Base-by-base conservation (phyloP, 2,113 vertebrate species). In the Lepidothrix coronata region DNA sequence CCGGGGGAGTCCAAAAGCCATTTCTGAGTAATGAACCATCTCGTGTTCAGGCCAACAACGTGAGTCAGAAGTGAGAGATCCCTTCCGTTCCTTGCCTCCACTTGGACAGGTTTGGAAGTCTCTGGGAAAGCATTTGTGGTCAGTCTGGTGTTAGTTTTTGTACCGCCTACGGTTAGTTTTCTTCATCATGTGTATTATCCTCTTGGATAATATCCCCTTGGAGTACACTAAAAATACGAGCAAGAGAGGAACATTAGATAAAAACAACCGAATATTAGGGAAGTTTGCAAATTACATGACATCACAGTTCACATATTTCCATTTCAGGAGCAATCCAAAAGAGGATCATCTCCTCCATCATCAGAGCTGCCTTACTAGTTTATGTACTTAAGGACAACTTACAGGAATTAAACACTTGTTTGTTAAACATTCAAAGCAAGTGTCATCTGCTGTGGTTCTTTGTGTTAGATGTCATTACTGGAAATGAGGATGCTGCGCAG, bases 11-110 rank as follows among this genome's bases (percentile, higher is more conserved):
- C 77, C 74, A 95, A 67, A 58, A 86, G 21, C 27, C 28, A 2
- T 61, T 94, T 93, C 65, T 94, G 85, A 92, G 51, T 85, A 58
- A 89, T 1, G 7, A 83, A 48, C 24, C 8, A 44, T 25, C 6
- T 31, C 0, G 0, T 39, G 24, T 67, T 70, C 48, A 51, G 83
- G 88, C 85, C 89, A 95, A 2, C 15, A 51, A n/a, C 0, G 0
- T 95, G 95, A 96, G 72, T 97, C 88, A 95, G 68, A 79, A 84
- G 35, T 74, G 82, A 92, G 68, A 63, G 92, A 23, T 49, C 86
- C 90, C 79, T 96, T 94, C 89, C 49, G 2, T 67, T 93, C 71
- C 89, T 80, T 73, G 27, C 52, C 72, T 90, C 39, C 0, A 0
- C 85, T 90, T 85, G 55, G 51, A 70, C 9, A 11, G 31, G 57